These are phyloP conservation scores for Epizoanthus scotinus DNA, from an alignment of 92 coral and sea anemone species.

Conservation along the genomic window DNA sequence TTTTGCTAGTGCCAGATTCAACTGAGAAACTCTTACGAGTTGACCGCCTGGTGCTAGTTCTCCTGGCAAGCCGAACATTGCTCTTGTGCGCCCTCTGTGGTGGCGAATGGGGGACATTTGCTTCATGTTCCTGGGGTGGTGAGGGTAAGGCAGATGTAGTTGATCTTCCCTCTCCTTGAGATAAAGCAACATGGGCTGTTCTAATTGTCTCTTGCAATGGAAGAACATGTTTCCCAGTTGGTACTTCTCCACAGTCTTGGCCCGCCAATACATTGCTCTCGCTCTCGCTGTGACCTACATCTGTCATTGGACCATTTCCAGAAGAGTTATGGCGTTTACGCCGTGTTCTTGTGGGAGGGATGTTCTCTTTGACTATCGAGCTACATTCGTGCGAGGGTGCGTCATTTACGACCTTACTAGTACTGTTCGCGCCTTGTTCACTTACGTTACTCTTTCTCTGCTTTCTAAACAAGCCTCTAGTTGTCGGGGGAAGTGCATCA, in stretches of 20 bases:
- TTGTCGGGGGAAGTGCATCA: slow-evolving; percentile 15
- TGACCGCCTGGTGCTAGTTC: slow-evolving; percentile 28
- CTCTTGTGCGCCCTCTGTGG: slow-evolving; percentile 15
- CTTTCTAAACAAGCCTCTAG: slow-evolving; percentile 8
- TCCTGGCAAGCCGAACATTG: slow-evolving; percentile 25
- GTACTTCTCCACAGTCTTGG: neutral
- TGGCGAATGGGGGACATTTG: neutral
- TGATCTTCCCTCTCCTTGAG: neutral
- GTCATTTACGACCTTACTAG: neutral
- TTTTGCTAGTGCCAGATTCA: neutral
- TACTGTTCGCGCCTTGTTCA: neutral
- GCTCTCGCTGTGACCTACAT: neutral
- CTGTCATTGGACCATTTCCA: neutral
- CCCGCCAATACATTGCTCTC: neutral
- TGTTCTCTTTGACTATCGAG: neutral
- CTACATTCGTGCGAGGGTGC: too few relatives aligned
- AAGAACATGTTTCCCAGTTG: neutral
- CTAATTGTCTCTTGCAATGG: neutral
- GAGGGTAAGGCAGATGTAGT: neutral
- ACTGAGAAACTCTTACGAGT: neutral
- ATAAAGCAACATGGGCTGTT: neutral
- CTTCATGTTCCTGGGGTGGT: neutral
- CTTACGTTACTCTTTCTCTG: neutral
- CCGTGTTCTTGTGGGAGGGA: neutral
- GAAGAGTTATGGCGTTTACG: neutral